Evolutionary conservation across 2,113 vertebrate species (phyloP).

Genomic region (Leptocoma aspasia): DNA sequence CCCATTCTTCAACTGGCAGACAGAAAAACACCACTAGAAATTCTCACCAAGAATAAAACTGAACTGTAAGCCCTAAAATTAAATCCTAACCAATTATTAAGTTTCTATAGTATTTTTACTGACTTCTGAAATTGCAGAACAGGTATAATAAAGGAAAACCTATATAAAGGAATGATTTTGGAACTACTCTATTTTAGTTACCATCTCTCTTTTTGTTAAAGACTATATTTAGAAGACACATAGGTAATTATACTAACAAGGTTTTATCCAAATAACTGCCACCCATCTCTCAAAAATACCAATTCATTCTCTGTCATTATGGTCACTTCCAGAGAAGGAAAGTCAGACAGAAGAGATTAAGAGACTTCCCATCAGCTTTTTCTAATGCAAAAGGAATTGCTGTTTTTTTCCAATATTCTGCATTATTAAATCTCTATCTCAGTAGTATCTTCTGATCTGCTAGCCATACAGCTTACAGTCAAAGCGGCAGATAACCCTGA

Average conservation of each 20-base stretch:
- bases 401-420: background rate
- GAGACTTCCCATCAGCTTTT: background rate
- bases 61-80: background rate
- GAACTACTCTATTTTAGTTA: background rate
- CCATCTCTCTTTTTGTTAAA: background rate
- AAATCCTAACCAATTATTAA: background rate
- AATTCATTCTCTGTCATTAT: background rate
- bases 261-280: background rate
- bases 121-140: too few species aligned
- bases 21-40: background rate
- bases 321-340: background rate
- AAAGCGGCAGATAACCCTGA: background rate
- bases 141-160: too few species aligned
- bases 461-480: background rate
- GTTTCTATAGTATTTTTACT: background rate
- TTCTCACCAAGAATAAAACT: background rate
- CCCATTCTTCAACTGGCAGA: background rate
- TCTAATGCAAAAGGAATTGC: background rate
- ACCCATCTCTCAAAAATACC: background rate
- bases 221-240: background rate
- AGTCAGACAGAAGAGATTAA: background rate
- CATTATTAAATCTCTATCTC: background rate
- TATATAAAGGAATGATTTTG: too few species aligned
- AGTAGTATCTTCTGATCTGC: background rate
- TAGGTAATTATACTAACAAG: background rate